Percentiles rank a stretch among this genome's conserved stretches.
phyloP scores from a whole-genome alignment of 2,797 vertebrate genomes.

The Triplophysa bombifrons region DNA sequence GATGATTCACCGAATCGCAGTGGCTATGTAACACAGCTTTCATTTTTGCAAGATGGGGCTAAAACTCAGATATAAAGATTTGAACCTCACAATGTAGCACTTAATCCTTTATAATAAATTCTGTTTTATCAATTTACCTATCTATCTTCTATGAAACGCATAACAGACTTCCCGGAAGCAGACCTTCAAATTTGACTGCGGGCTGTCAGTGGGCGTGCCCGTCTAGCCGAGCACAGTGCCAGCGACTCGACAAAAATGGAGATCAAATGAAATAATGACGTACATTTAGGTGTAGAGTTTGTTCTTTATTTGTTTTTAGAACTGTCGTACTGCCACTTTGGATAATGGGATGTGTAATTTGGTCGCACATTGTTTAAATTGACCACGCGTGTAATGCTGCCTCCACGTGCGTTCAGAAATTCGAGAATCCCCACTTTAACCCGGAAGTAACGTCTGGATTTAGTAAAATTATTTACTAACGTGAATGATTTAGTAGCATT shows the following conservation, averaged over 20 bases:
- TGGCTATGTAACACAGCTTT: too few species aligned
- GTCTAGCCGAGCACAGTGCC: not conserved
- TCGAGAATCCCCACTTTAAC: too few species aligned
- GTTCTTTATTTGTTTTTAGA: not conserved
- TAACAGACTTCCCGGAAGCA: not conserved
- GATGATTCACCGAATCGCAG: too few species aligned
- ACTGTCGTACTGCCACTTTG: not conserved
- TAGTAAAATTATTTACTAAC: too few species aligned
- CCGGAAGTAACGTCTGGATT: too few species aligned
- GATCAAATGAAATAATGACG: not conserved
- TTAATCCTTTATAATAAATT: too few species aligned
- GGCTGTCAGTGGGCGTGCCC: not conserved
- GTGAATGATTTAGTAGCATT: too few species aligned
- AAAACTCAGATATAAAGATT: too few species aligned
- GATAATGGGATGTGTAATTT: not conserved
- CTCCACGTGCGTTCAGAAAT: too few species aligned
- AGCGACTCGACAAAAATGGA: not conserved
- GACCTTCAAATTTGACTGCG: not conserved
- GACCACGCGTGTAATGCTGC: not conserved
- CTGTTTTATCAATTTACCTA: too few species aligned
- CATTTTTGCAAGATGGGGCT: too few species aligned
- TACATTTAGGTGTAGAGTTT: not conserved
- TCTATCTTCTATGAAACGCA: not conserved
- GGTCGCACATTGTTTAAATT: not conserved
- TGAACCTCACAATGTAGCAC: too few species aligned